Conservation (phyloP, 1,140 invertebrate genomes). For the Ceratoteleas bidentatus region DNA sequence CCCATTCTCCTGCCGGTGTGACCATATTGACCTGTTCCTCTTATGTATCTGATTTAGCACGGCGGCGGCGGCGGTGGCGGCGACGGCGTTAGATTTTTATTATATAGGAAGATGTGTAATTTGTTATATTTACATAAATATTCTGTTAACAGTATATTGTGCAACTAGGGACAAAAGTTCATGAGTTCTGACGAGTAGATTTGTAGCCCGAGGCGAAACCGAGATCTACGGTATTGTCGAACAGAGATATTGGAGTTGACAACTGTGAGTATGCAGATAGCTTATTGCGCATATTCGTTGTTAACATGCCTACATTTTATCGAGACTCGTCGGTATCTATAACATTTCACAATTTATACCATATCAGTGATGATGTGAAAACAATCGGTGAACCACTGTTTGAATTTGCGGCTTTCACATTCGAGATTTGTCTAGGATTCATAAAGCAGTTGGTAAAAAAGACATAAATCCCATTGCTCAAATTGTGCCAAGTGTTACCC, state of each 20-base stretch:
- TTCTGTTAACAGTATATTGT: too few relatives aligned
- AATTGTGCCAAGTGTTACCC: neutral
- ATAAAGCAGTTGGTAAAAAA: neutral
- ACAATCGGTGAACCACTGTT: neutral
- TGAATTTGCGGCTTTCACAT: neutral
- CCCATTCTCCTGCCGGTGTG: too few relatives aligned
- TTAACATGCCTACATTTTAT: slow-evolving; percentile 1
- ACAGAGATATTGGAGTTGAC: neutral
- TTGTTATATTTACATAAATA: too few relatives aligned
- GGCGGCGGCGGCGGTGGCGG: too few relatives aligned
- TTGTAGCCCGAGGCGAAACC: too few relatives aligned
- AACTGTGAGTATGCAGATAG: neutral
- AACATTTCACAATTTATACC: neutral
- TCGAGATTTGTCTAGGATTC: neutral
- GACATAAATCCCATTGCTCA: neutral
- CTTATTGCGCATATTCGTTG: neutral
- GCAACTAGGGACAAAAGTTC: too few relatives aligned
- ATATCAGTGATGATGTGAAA: neutral
- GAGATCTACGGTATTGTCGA: too few relatives aligned
- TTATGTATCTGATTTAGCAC: too few relatives aligned
- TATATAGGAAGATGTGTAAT: too few relatives aligned
- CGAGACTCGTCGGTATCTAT: neutral
- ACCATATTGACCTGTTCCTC: too few relatives aligned
- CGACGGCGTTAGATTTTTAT: too few relatives aligned
- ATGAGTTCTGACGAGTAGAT: too few relatives aligned